A percentile compares a stretch with the other conserved stretches of the same genome.
phyloP scores from a whole-genome alignment of 2,797 vertebrate genomes.

The Sebastes alutus region DNA sequence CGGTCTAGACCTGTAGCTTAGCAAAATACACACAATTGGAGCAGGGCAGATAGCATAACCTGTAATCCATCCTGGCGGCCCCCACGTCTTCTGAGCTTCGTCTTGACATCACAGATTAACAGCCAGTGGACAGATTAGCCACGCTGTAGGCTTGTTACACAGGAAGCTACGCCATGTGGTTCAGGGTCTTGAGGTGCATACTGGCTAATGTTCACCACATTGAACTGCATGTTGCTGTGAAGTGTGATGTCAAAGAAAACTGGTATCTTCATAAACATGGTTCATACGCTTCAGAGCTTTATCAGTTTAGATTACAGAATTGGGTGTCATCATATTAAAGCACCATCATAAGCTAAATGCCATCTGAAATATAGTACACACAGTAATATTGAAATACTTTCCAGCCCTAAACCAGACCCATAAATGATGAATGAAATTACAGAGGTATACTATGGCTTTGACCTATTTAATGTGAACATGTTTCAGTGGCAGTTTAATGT shows the following conservation, averaged over 20 bases:
- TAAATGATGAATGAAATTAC: neutral
- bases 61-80: slow-evolving; percentile 50
- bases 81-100: slow-evolving; percentile 44
- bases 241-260: neutral
- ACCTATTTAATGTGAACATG: neutral
- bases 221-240: neutral
- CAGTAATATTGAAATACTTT: neutral
- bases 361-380: neutral
- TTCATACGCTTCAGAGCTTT: neutral
- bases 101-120: slow-evolving; percentile 68
- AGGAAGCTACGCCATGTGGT: neutral
- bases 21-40: slow-evolving; percentile 29
- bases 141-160: neutral
- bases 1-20: slow-evolving; percentile 47
- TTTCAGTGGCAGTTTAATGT: neutral
- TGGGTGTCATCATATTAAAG: neutral
- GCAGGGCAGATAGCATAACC: slow-evolving; percentile 32
- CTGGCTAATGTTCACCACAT: neutral
- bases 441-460: neutral
- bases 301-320: neutral
- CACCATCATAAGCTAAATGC: too few relatives aligned
- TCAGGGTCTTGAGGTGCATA: neutral
- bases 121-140: slow-evolving; percentile 43
- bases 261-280: neutral
- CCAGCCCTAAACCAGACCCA: neutral